Conservation (phyloP, 1,140 invertebrate species). For the Oncopodura yosiiana region DNA sequence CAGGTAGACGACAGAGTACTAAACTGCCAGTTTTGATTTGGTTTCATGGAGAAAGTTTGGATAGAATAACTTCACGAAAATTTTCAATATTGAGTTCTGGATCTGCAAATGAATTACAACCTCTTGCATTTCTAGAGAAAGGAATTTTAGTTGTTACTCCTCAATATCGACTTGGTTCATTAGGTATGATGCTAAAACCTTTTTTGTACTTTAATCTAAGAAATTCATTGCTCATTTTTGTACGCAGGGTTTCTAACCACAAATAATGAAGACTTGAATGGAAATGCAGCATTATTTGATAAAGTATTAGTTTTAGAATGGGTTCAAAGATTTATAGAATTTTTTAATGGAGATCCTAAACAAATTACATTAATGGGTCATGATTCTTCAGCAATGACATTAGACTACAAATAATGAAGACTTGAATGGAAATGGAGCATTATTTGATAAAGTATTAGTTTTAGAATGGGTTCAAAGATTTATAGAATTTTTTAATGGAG, state of each 20-base stretch:
- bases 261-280: conserved; percentile 63
- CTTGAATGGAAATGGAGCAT: conserved; percentile 82
- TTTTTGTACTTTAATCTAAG: no score
- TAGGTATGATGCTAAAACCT: conserved; percentile 59
- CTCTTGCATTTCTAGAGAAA: conserved; percentile 47
- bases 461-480: conserved; percentile 87
- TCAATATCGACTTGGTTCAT: conserved; percentile 88
- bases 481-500: conserved; percentile 78
- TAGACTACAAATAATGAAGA: conserved; percentile 56
- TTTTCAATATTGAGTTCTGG: conserved; percentile 72
- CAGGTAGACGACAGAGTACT: background rate
- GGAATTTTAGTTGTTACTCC: conserved; percentile 88
- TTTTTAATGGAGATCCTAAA: conserved; percentile 77
- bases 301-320: conserved; percentile 82
- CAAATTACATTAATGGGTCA: conserved; percentile 87
- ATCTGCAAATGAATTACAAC: conserved; percentile 16
- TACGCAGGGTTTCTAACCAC: conserved; percentile 42
- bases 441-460: conserved; percentile 87
- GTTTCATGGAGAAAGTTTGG: conserved; percentile 89
- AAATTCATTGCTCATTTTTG: background rate
- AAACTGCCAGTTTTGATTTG: conserved; percentile 72
- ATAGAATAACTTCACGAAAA: conserved; percentile 75
- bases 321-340: conserved; percentile 81
- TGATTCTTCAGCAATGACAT: conserved; percentile 70
- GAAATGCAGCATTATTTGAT: conserved; percentile 92